Evolutionary conservation across 2,888 invertebrate genomes (phyloP).

Genomic region (Cancer borealis): DNA sequence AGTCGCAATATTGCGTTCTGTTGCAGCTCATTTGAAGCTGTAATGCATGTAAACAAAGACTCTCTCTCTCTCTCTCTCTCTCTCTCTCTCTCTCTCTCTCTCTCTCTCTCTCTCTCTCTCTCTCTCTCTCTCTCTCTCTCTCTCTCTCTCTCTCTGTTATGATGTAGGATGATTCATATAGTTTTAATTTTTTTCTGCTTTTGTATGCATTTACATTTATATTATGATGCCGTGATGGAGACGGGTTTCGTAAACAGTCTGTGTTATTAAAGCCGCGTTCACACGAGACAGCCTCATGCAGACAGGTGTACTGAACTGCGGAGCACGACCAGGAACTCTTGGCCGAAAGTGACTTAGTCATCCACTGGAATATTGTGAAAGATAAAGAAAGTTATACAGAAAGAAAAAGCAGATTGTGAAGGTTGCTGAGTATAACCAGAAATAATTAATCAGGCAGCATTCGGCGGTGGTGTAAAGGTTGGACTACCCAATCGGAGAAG

Average conservation of each 20-base stretch:
- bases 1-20: not conserved
- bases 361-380: not conserved
- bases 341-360: not conserved
- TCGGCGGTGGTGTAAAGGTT: not conserved
- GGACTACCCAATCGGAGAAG: constrained; percentile 21
- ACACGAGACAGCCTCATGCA: not conserved
- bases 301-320: not conserved
- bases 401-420: not conserved
- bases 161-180: not conserved
- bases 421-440: not conserved
- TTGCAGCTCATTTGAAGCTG: constrained; percentile 27
- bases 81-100: constrained; percentile 38
- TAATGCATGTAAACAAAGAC: constrained; percentile 47
- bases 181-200: no score
- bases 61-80: constrained; percentile 34
- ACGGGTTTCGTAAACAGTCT: not conserved
- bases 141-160: no score
- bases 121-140: no score
- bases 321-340: not conserved
- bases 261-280: constrained; percentile 7
- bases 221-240: not conserved
- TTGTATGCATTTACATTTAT: no score
- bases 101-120: constrained; percentile 4
- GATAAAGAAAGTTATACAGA: not conserved
- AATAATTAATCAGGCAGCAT: not conserved